Evolutionary conservation across 1,140 invertebrate genomes (phyloP).

Genomic region (Hermetia illucens): DNA sequence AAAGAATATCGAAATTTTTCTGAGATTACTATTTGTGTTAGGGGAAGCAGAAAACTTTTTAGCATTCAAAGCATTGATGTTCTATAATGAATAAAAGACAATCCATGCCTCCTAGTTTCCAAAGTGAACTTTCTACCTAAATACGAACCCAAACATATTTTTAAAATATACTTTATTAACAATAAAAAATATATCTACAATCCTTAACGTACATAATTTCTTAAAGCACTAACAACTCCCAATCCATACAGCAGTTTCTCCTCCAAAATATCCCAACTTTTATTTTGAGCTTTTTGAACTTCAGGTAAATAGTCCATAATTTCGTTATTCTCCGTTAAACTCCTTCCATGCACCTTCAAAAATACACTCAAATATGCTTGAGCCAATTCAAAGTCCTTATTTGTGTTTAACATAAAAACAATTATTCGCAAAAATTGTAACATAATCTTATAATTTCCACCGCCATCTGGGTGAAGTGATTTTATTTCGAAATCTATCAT

Average conservation of each 20-base stretch:
- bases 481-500: conserved; percentile 83
- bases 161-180: no score
- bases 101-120: no score
- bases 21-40: no score
- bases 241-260: conserved; percentile 60
- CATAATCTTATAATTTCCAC: conserved; percentile 53
- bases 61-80: no score
- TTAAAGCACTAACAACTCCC: conserved; percentile 58
- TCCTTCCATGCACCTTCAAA: conserved; percentile 66
- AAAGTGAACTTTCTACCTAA: no score
- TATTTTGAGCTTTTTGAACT: conserved; percentile 40
- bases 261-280: conserved; percentile 52
- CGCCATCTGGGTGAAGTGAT: conserved; percentile 54
- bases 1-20: no score
- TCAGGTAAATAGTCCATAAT: conserved; percentile 41
- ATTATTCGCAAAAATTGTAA: conserved; percentile 69
- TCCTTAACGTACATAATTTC: no score
- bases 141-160: no score
- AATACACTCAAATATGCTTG: conserved; percentile 87
- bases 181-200: no score
- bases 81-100: no score
- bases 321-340: conserved; percentile 39
- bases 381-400: conserved; percentile 79
- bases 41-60: no score
- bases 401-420: conserved; percentile 52